Conservation (phyloP, 2,888 invertebrate genomes). For the Zonitis immaculata region DNA sequence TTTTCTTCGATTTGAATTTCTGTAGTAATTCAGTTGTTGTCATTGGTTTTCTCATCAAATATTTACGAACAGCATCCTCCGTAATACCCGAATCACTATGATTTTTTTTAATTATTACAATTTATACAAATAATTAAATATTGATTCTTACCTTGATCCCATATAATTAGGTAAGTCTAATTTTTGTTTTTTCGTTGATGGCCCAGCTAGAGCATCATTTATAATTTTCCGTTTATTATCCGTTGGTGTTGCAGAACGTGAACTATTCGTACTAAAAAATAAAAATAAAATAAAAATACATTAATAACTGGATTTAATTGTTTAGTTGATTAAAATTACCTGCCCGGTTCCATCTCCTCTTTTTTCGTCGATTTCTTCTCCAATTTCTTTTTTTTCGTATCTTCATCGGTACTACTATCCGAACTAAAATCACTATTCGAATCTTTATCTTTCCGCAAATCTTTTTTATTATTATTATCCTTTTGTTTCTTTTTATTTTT, state of each 20-base stretch:
- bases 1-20: slow-evolving; percentile 93
- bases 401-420: slow-evolving; percentile 65
- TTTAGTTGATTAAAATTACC: slow-evolving; percentile 21
- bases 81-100: slow-evolving; percentile 82
- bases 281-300: no score
- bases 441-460: slow-evolving; percentile 36
- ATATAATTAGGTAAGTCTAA: slow-evolving; percentile 51
- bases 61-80: slow-evolving; percentile 91
- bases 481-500: slow-evolving; percentile 58
- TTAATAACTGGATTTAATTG: neutral
- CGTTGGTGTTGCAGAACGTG: slow-evolving; percentile 53
- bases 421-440: slow-evolving; percentile 58
- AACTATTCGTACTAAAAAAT: slow-evolving; percentile 52
- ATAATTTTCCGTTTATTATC: slow-evolving; percentile 47
- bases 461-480: slow-evolving; percentile 57
- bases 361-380: slow-evolving; percentile 49
- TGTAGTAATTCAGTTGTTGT: slow-evolving; percentile 93
- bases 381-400: slow-evolving; percentile 57
- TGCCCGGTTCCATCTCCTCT: slow-evolving; percentile 46
- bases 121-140: slow-evolving; percentile 7
- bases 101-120: slow-evolving; percentile 5
- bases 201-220: slow-evolving; percentile 48
- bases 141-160: slow-evolving; percentile 46
- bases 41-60: slow-evolving; percentile 95
- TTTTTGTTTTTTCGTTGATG: slow-evolving; percentile 54